Evolutionary conservation across 2,888 invertebrate genomes (phyloP), one percentile per base, ranked within the genome.

Genomic region (Gastracanthus pulcherrimus): DNA sequence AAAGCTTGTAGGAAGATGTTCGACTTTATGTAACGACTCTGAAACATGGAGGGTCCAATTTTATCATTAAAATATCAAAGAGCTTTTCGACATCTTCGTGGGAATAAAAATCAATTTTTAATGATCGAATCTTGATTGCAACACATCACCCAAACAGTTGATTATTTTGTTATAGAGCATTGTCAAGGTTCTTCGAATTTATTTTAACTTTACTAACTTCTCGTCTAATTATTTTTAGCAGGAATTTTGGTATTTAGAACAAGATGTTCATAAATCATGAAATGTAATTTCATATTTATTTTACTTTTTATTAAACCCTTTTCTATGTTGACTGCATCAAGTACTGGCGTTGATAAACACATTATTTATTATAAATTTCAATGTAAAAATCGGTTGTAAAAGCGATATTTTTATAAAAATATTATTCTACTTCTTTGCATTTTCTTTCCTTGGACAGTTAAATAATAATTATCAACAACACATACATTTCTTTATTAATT

Each of bases 1-100:
- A 29, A 64, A 67, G 66, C 55, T 72, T 23, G 23, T 34, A 78
- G 71, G 4, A 36, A 62, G 26, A 41, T 26, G 38, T 16, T 71
- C 4, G 48, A 23, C 29, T 80, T 80, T 80, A 67, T 80, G 38
- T 80, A 80, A 74, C 51, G 7, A 26, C n/a, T 19, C 16, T 45
- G 11, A 45, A 45, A 45, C 13, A 38, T 5, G n/a, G n/a, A 58
- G 29, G 16, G 45, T 45, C 58, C 19, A 72, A 72, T 66, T 58
- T 55, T 72, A 58, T 67, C 16, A 13, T 72, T 58, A 5, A 55
- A 67, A 55, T 55, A 64, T 58, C 31, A 36, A 45, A 58, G 16
- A 41, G 5, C 26, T 45, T 36, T 51, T n/a, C 6, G 26, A 60
- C 29, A 7, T 6, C 7, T 38, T 26, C 29, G n/a, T 26, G 11